A percentile compares a stretch with the other conserved stretches of the same genome.
Evolutionary conservation across 2,888 invertebrate genomes (phyloP).

Genomic region (Linnaemya vulpina): DNA sequence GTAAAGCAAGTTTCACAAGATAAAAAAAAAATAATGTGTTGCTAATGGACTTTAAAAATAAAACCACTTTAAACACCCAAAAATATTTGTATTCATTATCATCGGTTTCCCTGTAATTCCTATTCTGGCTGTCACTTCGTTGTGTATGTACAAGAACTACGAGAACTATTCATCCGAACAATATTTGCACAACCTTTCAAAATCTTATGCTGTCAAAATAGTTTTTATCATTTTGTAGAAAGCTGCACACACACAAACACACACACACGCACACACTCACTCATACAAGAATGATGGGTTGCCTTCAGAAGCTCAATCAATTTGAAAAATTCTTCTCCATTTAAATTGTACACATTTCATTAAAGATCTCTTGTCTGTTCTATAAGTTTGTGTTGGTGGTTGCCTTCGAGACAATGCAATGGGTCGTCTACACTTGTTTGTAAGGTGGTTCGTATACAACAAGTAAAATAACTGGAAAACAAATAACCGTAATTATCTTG

Average conservation of each 20-base stretch:
- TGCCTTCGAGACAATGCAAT: neutral
- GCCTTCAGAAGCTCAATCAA: slow-evolving; percentile 8
- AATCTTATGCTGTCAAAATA: neutral
- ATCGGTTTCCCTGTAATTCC: neutral
- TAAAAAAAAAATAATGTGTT: too few relatives aligned
- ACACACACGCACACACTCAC: neutral
- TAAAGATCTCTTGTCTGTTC: slow-evolving; percentile 30
- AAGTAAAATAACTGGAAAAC: slow-evolving; percentile 74
- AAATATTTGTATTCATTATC: neutral
- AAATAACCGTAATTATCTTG: slow-evolving; percentile 83
- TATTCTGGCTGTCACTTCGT: neutral
- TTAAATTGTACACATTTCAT: slow-evolving; percentile 8
- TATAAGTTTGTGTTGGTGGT: neutral
- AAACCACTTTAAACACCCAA: too few relatives aligned
- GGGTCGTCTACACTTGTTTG: slow-evolving; percentile 31
- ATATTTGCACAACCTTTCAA: neutral
- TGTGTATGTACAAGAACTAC: neutral
- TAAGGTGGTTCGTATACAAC: slow-evolving; percentile 23
- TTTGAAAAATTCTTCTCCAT: slow-evolving; percentile 6
- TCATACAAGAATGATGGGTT: neutral
- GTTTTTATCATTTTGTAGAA: neutral
- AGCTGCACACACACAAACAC: neutral
- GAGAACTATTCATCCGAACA: slow-evolving; percentile 18
- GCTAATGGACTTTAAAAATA: too few relatives aligned
- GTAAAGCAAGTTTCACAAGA: too few relatives aligned